phyloP scores from a whole-genome alignment of 1,140 invertebrate genomes.

The Dreissena polymorpha region DNA sequence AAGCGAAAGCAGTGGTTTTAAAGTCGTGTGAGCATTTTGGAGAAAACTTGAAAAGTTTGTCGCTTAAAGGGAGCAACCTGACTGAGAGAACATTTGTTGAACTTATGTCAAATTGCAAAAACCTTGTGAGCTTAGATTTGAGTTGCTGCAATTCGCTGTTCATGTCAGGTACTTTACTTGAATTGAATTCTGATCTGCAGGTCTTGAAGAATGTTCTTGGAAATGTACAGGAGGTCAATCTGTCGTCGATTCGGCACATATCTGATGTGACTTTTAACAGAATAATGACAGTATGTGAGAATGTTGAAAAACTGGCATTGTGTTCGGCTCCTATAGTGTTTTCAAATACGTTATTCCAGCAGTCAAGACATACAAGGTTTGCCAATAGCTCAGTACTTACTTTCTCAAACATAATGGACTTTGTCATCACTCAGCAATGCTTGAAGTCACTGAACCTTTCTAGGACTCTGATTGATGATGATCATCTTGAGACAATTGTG shows the following conservation, averaged over 20 bases:
- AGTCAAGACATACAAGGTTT: constrained; percentile 78
- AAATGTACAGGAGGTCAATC: constrained; percentile 82
- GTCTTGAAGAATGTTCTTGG: constrained; percentile 81
- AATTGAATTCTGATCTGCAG: constrained; percentile 81
- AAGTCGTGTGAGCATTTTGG: constrained; percentile 67
- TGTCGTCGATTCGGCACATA: constrained; percentile 85
- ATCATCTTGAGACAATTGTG: constrained; percentile 82
- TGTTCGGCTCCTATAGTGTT: constrained; percentile 86
- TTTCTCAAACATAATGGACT: constrained; percentile 84
- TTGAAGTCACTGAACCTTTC: constrained; percentile 85
- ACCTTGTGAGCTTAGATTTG: constrained; percentile 83
- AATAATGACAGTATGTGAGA: constrained; percentile 83
- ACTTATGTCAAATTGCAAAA: constrained; percentile 68
- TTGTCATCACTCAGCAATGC: constrained; percentile 81
- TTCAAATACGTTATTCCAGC: constrained; percentile 83
- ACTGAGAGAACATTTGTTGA: constrained; percentile 71
- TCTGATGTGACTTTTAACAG: constrained; percentile 86
- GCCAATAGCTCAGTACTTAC: constrained; percentile 86
- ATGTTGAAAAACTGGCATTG: constrained; percentile 83
- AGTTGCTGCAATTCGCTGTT: constrained; percentile 85
- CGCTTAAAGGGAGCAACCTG: constrained; percentile 71
- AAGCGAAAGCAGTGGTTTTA: constrained; percentile 62
- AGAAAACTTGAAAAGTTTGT: constrained; percentile 68
- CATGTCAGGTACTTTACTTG: constrained; percentile 86
- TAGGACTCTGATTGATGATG: constrained; percentile 84